Evolutionary conservation across 2,113 vertebrate genomes (phyloP).

Genomic region (Phyllostomus discolor): DNA sequence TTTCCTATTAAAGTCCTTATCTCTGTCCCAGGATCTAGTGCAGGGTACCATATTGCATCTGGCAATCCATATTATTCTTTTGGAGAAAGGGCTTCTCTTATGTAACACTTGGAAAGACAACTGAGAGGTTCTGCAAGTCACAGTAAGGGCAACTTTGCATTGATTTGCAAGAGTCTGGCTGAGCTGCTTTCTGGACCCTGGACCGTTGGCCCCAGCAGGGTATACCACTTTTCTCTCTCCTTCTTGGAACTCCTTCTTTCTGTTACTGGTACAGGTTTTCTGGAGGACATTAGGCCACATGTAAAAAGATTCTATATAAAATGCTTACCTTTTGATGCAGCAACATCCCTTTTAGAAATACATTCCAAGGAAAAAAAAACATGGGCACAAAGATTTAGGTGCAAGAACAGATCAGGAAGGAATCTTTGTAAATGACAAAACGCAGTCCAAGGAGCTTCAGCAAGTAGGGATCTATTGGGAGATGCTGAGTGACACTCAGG

Average conservation of each 20-base stretch:
- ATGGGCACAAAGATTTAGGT: background rate
- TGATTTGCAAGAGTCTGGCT: background rate
- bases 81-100: background rate
- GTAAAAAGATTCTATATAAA: background rate
- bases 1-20: background rate
- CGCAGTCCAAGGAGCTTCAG: background rate
- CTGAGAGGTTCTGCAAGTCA: background rate
- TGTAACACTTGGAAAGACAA: background rate
- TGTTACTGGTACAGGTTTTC: background rate
- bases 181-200: background rate
- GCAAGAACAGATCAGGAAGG: background rate
- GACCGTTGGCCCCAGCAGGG: background rate
- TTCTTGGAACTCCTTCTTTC: background rate
- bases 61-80: background rate
- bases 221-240: background rate
- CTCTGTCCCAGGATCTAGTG: background rate
- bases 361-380: background rate
- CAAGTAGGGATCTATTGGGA: background rate
- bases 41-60: background rate
- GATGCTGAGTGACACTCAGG: background rate
- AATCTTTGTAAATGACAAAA: background rate
- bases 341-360: background rate
- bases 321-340: background rate
- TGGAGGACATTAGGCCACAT: background rate
- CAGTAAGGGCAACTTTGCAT: background rate